Percentiles rank a stretch among this genome's conserved stretches.
These are phyloP conservation scores for Puffinus mauretanicus DNA, from an alignment of 2,113 vertebrate genomes.

Conservation along the genomic window DNA sequence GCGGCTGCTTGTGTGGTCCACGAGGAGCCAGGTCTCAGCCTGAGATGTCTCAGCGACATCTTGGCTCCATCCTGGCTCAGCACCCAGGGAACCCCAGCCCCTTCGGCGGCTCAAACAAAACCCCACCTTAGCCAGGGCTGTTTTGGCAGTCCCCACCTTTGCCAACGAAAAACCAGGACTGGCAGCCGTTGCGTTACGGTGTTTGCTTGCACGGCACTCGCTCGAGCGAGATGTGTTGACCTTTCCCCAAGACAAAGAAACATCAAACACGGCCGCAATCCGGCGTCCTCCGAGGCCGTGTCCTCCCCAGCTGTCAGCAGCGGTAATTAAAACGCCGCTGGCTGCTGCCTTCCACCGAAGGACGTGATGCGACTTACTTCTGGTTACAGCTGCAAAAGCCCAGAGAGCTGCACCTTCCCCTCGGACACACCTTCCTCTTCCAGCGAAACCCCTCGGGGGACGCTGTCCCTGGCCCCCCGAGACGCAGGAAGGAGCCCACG, in stretches of 20 bases:
- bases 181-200: fast-evolving
- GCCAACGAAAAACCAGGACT: neutral
- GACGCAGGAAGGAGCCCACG: neutral
- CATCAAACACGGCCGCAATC: fast-evolving
- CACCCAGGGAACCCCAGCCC: neutral
- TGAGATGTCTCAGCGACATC: fast-evolving
- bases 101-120: neutral
- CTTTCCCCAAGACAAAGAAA: neutral
- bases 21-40: neutral
- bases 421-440: neutral
- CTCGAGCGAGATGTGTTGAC: fast-evolving
- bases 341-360: neutral
- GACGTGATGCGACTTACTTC: fast-evolving
- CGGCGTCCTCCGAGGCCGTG: fast-evolving
- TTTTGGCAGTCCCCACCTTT: neutral
- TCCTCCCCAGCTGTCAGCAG: neutral
- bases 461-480: fast-evolving
- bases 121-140: neutral
- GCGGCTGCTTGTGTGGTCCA: fast-evolving
- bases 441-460: fast-evolving
- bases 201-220: fast-evolving
- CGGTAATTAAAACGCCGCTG: neutral
- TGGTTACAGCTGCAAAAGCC: neutral
- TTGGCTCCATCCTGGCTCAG: neutral
- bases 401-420: neutral